phyloP scores from a whole-genome alignment of 2,888 invertebrate species.

The Latheticus oryzae region DNA sequence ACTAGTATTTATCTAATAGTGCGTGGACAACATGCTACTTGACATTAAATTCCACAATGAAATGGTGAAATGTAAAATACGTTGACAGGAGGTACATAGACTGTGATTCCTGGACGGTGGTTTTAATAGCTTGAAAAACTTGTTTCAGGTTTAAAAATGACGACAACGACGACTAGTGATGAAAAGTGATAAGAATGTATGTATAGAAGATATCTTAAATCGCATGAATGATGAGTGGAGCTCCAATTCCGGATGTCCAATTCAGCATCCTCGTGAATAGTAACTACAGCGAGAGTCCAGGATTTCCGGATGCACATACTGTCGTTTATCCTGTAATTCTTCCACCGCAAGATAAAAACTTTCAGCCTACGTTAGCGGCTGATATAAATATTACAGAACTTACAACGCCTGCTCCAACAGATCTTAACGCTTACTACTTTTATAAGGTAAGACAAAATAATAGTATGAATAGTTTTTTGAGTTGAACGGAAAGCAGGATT shows the following conservation, averaged over 20 bases:
- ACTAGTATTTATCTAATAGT: conserved; percentile 44
- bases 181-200: conserved; percentile 15
- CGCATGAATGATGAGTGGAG: conserved; percentile 50
- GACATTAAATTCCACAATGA: conserved; percentile 40
- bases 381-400: conserved; percentile 46
- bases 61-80: conserved; percentile 38
- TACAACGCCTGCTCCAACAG: conserved; percentile 56
- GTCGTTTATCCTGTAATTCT: conserved; percentile 46
- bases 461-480: background rate
- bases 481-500: too few species aligned
- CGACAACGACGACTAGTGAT: conserved; percentile 11
- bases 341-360: conserved; percentile 41
- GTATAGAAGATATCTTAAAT: conserved; percentile 17
- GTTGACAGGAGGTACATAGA: conserved; percentile 36
- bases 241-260: conserved; percentile 50
- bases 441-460: conserved; percentile 70
- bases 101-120: conserved; percentile 28
- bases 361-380: conserved; percentile 41
- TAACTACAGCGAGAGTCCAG: conserved; percentile 46
- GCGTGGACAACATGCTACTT: conserved; percentile 41
- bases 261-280: conserved; percentile 46
- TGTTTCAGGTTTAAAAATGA: conserved; percentile 23
- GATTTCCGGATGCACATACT: conserved; percentile 45
- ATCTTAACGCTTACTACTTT: conserved; percentile 69
- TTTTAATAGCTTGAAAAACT: conserved; percentile 30